These are phyloP conservation scores for Caenorhabditis afra DNA, from an alignment of 2,888 invertebrate species.

Conservation along the genomic window DNA sequence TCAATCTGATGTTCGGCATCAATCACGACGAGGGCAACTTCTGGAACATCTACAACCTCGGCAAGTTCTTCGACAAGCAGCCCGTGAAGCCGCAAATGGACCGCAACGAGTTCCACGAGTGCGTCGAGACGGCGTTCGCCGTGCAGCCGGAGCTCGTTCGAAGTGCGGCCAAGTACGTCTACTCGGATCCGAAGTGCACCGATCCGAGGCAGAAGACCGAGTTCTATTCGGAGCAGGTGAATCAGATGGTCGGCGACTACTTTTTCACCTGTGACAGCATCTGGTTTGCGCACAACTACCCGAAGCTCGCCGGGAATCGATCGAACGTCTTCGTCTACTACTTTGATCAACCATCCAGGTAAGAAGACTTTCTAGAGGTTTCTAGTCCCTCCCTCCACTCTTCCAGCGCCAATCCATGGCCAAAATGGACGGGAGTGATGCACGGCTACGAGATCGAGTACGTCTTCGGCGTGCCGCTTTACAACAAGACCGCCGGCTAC, in stretches of 20 bases:
- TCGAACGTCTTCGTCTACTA: slow-evolving; percentile 79
- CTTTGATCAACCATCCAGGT: slow-evolving; percentile 78
- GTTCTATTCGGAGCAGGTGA: slow-evolving; percentile 78
- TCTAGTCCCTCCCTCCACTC: not conserved
- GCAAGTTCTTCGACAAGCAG: slow-evolving; percentile 76
- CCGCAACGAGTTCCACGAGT: slow-evolving; percentile 73
- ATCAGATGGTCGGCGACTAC: slow-evolving; percentile 87
- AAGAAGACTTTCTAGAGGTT: not conserved
- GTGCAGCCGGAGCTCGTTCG: slow-evolving; percentile 74
- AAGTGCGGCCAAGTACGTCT: slow-evolving; percentile 76
- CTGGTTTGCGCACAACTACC: slow-evolving; percentile 75
- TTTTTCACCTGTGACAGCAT: slow-evolving; percentile 85
- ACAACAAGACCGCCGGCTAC: slow-evolving; percentile 78
- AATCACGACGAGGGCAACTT: slow-evolving; percentile 90
- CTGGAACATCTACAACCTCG: slow-evolving; percentile 80
- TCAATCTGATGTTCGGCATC: slow-evolving; percentile 93
- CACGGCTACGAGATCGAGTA: slow-evolving; percentile 99
- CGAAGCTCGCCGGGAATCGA: slow-evolving; percentile 64
- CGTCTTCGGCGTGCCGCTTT: slow-evolving; percentile 93
- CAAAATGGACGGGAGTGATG: slow-evolving; percentile 86
- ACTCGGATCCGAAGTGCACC: slow-evolving; percentile 72
- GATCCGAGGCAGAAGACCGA: slow-evolving; percentile 55
- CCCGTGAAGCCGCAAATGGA: slow-evolving; percentile 72
- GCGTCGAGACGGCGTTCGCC: slow-evolving; percentile 76
- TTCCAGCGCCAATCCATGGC: slow-evolving; percentile 80